phyloP scores from a whole-genome alignment of 2,888 invertebrate species.

The Tanytarsus gracilentus region DNA sequence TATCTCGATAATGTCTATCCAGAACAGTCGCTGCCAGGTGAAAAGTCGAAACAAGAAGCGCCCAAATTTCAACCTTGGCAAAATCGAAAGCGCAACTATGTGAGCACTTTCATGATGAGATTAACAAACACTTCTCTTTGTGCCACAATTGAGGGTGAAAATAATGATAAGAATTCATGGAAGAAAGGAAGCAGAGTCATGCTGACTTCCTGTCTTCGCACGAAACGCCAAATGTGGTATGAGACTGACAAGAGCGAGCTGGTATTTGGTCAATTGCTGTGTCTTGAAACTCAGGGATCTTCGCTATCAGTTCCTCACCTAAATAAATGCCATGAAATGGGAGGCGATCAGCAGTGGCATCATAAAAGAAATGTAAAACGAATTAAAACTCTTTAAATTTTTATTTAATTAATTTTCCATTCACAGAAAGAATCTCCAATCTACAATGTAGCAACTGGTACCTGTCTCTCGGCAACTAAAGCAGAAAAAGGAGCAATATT shows the following conservation, averaged over 20 bases:
- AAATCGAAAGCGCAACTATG: conserved; percentile 65
- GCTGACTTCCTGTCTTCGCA: conserved; percentile 59
- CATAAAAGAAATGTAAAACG: conserved; percentile 59
- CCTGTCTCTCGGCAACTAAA: conserved; percentile 58
- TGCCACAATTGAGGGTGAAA: conserved; percentile 61
- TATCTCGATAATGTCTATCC: conserved; percentile 79
- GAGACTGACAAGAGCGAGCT: conserved; percentile 76
- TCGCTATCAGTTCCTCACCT: conserved; percentile 56
- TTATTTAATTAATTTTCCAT: conserved; percentile 27
- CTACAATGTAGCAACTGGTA: conserved; percentile 79
- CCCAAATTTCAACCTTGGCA: conserved; percentile 73
- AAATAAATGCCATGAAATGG: conserved; percentile 87
- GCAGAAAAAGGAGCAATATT: conserved; percentile 45
- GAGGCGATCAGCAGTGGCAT: conserved; percentile 87
- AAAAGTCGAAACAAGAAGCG: conserved; percentile 51
- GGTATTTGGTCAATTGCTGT: conserved; percentile 71
- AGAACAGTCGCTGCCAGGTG: conserved; percentile 59
- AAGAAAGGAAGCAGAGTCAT: conserved; percentile 63
- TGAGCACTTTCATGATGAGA: conserved; percentile 62
- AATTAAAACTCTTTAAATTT: background rate
- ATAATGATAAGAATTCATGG: conserved; percentile 50
- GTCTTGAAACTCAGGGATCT: conserved; percentile 63
- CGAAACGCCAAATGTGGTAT: conserved; percentile 61
- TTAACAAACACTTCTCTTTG: conserved; percentile 66
- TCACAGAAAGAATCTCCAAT: conserved; percentile 60